Evolutionary conservation across 2,113 vertebrate genomes (phyloP).

Genomic region (Candoia aspera): DNA sequence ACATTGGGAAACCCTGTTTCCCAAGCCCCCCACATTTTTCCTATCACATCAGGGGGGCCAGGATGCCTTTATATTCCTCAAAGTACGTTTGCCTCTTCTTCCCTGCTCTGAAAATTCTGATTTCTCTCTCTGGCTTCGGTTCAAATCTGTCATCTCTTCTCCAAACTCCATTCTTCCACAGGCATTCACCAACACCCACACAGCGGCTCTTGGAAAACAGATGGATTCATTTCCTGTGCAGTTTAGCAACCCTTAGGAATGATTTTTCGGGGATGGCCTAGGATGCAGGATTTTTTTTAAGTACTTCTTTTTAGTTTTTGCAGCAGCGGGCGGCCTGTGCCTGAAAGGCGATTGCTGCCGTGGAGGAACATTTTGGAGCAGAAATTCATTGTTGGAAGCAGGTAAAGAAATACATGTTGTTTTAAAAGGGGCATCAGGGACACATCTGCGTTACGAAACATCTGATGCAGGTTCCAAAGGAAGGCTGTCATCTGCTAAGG

Average conservation of each 20-base stretch:
- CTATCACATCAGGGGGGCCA: background rate
- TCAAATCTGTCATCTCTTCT: conserved; percentile 12
- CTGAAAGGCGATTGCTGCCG: conserved; percentile 25
- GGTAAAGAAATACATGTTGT: conserved; percentile 11
- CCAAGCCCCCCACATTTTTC: background rate
- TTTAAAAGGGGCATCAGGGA: background rate
- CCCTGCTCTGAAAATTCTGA: conserved; percentile 19
- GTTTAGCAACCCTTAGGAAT: background rate
- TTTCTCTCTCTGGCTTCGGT: background rate
- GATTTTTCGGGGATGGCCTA: background rate
- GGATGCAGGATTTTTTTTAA: conserved; percentile 11
- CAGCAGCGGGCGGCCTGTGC: conserved; percentile 48
- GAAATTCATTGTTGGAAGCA: conserved; percentile 43
- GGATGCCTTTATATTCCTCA: background rate
- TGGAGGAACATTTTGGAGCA: background rate
- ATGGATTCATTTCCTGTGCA: conserved; percentile 33
- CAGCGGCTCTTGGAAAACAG: conserved; percentile 25
- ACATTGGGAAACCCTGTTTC: background rate
- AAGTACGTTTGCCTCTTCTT: background rate
- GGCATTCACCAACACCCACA: background rate
- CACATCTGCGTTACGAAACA: background rate
- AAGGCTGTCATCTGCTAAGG: background rate
- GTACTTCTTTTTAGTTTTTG: background rate
- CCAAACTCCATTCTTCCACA: conserved; percentile 29
- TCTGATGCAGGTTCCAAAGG: background rate